These are phyloP conservation scores for Virgularia gustaviana DNA, from an alignment of 92 coral and sea anemone species.

Conservation along the genomic window DNA sequence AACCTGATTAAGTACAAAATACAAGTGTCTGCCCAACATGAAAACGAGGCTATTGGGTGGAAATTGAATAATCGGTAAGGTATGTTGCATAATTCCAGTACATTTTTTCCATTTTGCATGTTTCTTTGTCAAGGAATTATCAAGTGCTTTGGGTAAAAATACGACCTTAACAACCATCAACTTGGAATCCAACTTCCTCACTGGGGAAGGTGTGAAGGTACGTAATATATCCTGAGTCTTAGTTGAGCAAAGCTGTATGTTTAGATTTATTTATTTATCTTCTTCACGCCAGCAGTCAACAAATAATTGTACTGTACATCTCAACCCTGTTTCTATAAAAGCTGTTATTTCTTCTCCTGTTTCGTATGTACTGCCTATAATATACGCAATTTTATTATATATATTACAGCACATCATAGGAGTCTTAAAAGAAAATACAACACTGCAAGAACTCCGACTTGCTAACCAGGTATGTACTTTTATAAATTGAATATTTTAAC, in stretches of 20 bases:
- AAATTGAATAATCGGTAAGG: too few species aligned
- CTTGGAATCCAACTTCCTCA: slow-evolving; percentile 84
- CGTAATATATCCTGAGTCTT: slow-evolving; percentile 14
- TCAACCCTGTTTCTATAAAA: neutral
- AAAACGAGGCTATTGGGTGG: too few species aligned
- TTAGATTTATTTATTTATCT: neutral
- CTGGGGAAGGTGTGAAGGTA: slow-evolving; percentile 84
- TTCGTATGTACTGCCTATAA: neutral
- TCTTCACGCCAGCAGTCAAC: too few species aligned
- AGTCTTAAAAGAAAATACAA: slow-evolving; percentile 67
- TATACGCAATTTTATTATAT: neutral
- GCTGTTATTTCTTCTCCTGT: too few species aligned
- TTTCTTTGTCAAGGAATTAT: slow-evolving; percentile 59
- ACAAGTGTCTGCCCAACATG: too few species aligned
- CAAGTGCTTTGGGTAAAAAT: slow-evolving; percentile 64
- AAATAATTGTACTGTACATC: neutral
- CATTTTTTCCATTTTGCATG: neutral
- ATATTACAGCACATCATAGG: slow-evolving; percentile 60
- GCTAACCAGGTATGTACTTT: slow-evolving; percentile 72
- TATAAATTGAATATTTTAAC: too few species aligned
- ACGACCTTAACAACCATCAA: slow-evolving; percentile 61
- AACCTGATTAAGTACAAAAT: too few species aligned
- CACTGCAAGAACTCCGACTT: slow-evolving; percentile 72
- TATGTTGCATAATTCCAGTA: neutral
- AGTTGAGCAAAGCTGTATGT: neutral